Conservation (phyloP, 2,888 invertebrate species). For the Peribatodes rhomboidaria region DNA sequence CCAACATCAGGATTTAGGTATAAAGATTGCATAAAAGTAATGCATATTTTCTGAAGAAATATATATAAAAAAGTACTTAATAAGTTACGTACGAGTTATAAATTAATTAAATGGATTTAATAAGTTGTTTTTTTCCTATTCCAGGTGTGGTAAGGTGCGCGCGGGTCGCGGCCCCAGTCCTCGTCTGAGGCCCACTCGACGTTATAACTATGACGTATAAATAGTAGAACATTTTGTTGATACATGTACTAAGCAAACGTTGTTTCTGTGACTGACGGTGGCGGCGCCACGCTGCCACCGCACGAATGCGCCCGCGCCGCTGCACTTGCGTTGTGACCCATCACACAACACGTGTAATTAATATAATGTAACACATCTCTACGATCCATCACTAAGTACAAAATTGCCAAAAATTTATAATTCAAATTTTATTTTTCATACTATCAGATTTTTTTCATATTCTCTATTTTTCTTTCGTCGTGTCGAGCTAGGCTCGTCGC, state of each 20-base stretch:
- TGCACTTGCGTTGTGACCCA: constrained; percentile 42
- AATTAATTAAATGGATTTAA: too few relatives aligned
- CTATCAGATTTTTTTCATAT: constrained; percentile 53
- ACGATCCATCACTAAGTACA: constrained; percentile 83
- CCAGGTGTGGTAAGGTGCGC: constrained; percentile 68
- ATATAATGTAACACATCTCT: constrained; percentile 57
- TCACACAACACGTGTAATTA: constrained; percentile 50
- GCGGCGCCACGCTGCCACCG: constrained; percentile 55
- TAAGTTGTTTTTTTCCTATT: constrained; percentile 43
- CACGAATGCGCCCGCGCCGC: constrained; percentile 64
- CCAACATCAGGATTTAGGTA: too few relatives aligned
- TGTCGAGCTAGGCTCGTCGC: constrained; percentile 63
- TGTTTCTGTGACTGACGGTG: constrained; percentile 78
- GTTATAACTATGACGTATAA: constrained; percentile 61
- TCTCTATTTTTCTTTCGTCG: constrained; percentile 48
- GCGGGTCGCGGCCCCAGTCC: constrained; percentile 62
- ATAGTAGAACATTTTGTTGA: constrained; percentile 83
- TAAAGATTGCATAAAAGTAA: too few relatives aligned
- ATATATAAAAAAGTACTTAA: too few relatives aligned
- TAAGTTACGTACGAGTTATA: too few relatives aligned
- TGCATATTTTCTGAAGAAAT: too few relatives aligned
- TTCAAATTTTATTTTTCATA: constrained; percentile 57
- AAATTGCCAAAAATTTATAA: constrained; percentile 83
- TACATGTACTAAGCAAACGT: constrained; percentile 81
- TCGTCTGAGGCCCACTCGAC: constrained; percentile 53